Conservation (phyloP, 2,888 invertebrate species). For the Diadromus collaris region DNA sequence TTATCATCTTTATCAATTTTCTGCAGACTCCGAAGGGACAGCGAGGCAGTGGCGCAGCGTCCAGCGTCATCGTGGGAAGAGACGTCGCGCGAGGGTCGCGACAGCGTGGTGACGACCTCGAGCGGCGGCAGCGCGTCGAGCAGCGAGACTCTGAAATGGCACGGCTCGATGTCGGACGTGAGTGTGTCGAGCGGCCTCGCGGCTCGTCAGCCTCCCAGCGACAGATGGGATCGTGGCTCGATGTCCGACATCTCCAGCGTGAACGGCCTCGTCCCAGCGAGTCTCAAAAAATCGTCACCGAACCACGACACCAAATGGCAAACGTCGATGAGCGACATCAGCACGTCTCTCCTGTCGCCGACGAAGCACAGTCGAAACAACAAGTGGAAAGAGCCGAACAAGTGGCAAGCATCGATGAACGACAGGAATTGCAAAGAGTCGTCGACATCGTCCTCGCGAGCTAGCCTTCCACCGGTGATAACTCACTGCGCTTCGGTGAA, state of each 20-base stretch:
- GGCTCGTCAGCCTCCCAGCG: constrained; percentile 60
- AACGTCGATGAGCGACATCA: constrained; percentile 87
- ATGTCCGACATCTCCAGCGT: constrained; percentile 77
- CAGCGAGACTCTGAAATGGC: constrained; percentile 90
- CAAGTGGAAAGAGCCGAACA: constrained; percentile 68
- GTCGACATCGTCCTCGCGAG: constrained; percentile 15
- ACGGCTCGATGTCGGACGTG: constrained; percentile 83
- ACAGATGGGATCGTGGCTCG: constrained; percentile 72
- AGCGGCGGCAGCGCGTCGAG: constrained; percentile 85
- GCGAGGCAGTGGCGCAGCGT: constrained; percentile 81
- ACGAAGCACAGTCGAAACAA: constrained; percentile 61
- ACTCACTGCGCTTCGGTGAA: constrained; percentile 66
- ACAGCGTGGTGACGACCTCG: constrained; percentile 85
- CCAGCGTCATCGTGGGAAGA: constrained; percentile 80
- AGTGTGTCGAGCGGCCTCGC: constrained; percentile 80
- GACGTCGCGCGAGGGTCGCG: constrained; percentile 81
- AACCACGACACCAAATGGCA: constrained; percentile 79
- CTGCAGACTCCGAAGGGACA: constrained; percentile 82
- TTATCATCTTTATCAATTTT: not conserved
- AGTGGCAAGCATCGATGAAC: constrained; percentile 76
- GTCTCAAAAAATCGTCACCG: constrained; percentile 62
- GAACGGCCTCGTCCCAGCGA: constrained; percentile 66
- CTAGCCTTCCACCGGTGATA: constrained; percentile 69
- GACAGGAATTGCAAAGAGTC: constrained; percentile 72
- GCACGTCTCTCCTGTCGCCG: constrained; percentile 56